Evolutionary conservation across 2,113 vertebrate genomes (phyloP), one percentile per base, ranked within the genome.

Genomic region (Oostethus manadensis): DNA sequence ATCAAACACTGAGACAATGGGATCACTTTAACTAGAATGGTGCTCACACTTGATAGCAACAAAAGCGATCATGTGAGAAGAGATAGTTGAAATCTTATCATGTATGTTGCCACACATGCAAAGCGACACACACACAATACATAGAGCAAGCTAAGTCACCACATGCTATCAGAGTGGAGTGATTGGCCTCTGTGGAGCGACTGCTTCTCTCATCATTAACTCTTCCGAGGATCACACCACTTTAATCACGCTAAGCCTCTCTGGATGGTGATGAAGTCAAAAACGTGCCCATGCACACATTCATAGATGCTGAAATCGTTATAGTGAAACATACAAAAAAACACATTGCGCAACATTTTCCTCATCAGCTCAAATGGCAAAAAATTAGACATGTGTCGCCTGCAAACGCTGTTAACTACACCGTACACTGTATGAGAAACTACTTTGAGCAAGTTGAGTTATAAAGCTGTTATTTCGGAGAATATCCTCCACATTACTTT

Each of bases 181-280:
- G 87, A 87, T 86, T 87, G 85, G 84, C 80, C 82, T 86, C 87
- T 62, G 71, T 62, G 82, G 84, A 86, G 84, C 79, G 60, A 73
- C 77, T 71, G 80, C 79, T 78, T 71, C 72, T 75, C 82, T 88
- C 85, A 84, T 87, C 83, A 84, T 88, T 86, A 86, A 87, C 83
- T 85, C 84, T 82, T 86, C 78, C 66, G 82, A 82, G 76, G 79
- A 84, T 81, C 77, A 68, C 73, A 48, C 69, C 29, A 53, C 77
- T 77, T 81, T 87, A 86, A 89, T 87, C 86, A 83, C 65, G 23
- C 79, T 84, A 83, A 88, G 84, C 82, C 77, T 77, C 76, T 74
- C 70, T 71, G 81, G 83, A 85, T 84, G 79, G 68, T 51, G 71
- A 85, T 84, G 81, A 86, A 86, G 77, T 83, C 80, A 71, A 73